Conservation (phyloP, 1,140 invertebrate genomes). For the Panulirus ornatus region DNA sequence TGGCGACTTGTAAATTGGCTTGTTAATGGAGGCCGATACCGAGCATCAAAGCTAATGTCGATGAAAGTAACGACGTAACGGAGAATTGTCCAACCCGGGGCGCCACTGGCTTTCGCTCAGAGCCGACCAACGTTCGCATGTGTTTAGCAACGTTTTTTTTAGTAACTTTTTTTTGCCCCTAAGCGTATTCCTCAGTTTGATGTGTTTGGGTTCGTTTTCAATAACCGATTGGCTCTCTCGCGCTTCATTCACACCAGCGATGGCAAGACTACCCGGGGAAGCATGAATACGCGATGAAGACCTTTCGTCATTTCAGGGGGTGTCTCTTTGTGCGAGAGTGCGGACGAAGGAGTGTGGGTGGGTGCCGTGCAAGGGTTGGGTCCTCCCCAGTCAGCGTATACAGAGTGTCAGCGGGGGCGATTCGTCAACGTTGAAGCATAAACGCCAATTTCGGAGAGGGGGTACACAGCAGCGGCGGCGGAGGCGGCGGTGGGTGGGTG, state of each 20-base stretch:
- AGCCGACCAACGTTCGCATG: not conserved
- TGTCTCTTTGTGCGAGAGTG: not conserved
- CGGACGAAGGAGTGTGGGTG: not conserved
- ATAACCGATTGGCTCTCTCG: no score
- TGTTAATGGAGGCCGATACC: slow-evolving; percentile 69
- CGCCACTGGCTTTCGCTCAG: slow-evolving; percentile 49
- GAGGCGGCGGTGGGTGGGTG: no score
- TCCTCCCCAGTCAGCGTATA: slow-evolving; percentile 53
- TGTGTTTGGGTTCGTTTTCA: no score
- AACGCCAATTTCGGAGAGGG: slow-evolving; percentile 53
- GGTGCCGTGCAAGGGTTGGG: not conserved
- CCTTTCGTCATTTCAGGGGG: no score
- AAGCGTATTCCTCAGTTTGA: no score
- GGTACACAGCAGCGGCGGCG: not conserved
- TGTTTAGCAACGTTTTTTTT: no score
- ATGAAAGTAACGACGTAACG: slow-evolving; percentile 61
- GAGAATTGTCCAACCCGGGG: slow-evolving; percentile 13
- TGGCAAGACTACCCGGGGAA: no score
- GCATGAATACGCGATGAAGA: no score
- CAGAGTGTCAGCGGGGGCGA: slow-evolving; percentile 52
- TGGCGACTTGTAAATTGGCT: slow-evolving; percentile 70
- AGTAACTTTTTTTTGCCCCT: no score
- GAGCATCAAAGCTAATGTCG: slow-evolving; percentile 65
- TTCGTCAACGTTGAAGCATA: slow-evolving; percentile 67
- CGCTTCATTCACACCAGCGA: no score